Evolutionary conservation across 1,140 invertebrate genomes (phyloP).

Genomic region (Drosophila trapezifrons): DNA sequence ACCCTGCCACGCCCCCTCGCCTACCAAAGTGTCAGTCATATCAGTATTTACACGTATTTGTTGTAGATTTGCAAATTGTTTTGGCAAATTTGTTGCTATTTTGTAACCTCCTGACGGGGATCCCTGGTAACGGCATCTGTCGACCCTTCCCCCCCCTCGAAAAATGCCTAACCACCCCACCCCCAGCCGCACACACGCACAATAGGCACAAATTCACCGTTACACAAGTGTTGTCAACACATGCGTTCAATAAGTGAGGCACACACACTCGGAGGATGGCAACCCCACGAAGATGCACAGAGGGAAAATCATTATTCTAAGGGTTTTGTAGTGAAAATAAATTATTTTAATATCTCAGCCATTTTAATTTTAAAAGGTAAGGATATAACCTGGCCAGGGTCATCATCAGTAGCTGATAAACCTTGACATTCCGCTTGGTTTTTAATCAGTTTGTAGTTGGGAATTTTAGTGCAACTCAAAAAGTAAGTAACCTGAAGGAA

Average conservation of each 20-base stretch:
- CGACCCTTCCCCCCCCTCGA: not conserved
- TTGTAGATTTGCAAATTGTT: conserved; percentile 81
- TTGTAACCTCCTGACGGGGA: conserved; percentile 50
- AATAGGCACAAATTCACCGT: conserved; percentile 81
- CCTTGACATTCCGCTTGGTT: too few species aligned
- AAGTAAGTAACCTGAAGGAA: too few species aligned
- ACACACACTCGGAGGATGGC: conserved; percentile 17
- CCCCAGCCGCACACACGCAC: conserved; percentile 41
- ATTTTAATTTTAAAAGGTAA: too few species aligned
- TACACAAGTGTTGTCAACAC: conserved; percentile 82
- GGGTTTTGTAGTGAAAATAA: too few species aligned
- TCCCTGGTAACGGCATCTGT: conserved; percentile 41
- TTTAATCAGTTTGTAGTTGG: too few species aligned
- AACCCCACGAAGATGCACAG: not conserved
- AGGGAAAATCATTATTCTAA: too few species aligned
- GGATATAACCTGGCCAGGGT: too few species aligned
- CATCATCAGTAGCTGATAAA: too few species aligned
- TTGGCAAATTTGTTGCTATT: conserved; percentile 81
- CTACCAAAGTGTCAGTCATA: conserved; percentile 69
- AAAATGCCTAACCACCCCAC: conserved; percentile 6
- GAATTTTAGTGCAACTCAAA: too few species aligned
- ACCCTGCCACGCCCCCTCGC: not conserved
- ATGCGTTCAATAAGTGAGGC: conserved; percentile 60
- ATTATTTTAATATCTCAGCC: too few species aligned
- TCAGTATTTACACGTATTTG: conserved; percentile 81